Base-by-base conservation (phyloP, 2,797 vertebrate species). In the Varecia variegata region DNA sequence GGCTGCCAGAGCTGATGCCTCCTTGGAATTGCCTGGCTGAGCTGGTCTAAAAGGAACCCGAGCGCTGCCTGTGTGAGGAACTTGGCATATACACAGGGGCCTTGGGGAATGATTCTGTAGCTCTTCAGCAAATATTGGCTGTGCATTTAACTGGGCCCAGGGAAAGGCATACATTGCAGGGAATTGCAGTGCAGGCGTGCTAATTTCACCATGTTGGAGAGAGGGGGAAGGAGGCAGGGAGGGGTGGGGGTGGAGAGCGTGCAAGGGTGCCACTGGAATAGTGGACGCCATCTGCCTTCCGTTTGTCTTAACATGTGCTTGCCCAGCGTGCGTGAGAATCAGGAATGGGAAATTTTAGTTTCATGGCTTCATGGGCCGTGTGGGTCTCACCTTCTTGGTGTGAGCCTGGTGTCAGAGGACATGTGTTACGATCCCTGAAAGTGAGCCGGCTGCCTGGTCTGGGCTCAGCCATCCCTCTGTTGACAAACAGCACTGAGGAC, bases 191-290 rank as follows among this genome's bases (percentile, higher is more conserved):
- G 13, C 38, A 73, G 73, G 14, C 70, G 18, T 76, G 83, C 67
- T 91, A 50, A 93, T 90, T 88, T 90, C 80, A 65, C 65, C 71
- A 45, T 32, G 35, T 43, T 81, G 50, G 77, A 73, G 77, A 52
- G 89, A 40, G 11, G 18, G 17, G 14, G 21, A 23, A 45, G 0
- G 32, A 35, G 38, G 43, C 21, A 9, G 20, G 25, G 27, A 60
- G 21, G 40, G 23, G 40, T 23, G 56, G 54, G 62, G 68, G 32
- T 4, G 8, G 81, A 43, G 62, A 56, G 43, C 20, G 9, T 21
- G 40, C n/a, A 6, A 11, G 23, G 27, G 67, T 17, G 50, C 30
- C 35, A 2, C 38, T 27, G 65, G 5, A 21, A 17, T 12, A 60
- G 52, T 1, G 32, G 68, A 32, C 0, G 5, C 65, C 3, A 1